Conservation (phyloP, 2,888 invertebrate species). For the Desoria tigrina region DNA sequence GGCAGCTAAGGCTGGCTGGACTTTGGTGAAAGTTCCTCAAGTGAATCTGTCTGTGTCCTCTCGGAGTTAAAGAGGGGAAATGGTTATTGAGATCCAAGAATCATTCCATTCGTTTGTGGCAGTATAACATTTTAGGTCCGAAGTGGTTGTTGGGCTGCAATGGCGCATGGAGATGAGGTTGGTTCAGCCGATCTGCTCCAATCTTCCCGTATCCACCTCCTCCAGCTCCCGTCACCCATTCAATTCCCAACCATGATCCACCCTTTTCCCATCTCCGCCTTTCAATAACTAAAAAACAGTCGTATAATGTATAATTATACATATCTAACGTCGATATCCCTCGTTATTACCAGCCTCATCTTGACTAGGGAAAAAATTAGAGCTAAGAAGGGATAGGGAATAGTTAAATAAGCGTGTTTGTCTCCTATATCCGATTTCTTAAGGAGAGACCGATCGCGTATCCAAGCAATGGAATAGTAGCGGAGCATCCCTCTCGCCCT, state of each 20-base stretch:
- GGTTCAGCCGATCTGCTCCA: constrained; percentile 22
- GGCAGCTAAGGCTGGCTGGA: constrained; percentile 41
- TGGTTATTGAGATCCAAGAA: background rate
- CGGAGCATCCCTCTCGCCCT: too few relatives aligned
- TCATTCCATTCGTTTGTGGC: background rate
- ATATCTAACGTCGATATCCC: too few relatives aligned
- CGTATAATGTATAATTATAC: background rate
- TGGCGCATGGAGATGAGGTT: constrained; percentile 41
- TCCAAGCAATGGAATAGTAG: too few relatives aligned
- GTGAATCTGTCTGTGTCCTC: constrained; percentile 13
- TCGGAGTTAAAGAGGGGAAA: too few relatives aligned
- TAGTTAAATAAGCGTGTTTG: too few relatives aligned
- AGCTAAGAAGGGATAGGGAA: too few relatives aligned
- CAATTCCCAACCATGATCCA: constrained; percentile 16
- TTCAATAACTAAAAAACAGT: constrained; percentile 19
- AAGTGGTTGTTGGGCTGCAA: constrained; percentile 24
- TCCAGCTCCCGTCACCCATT: constrained; percentile 29
- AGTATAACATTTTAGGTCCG: background rate
- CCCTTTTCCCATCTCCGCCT: constrained; percentile 17
- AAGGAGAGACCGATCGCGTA: too few relatives aligned
- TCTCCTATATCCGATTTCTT: too few relatives aligned
- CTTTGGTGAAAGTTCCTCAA: constrained; percentile 33
- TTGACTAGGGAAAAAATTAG: too few relatives aligned
- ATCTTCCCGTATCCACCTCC: constrained; percentile 31
- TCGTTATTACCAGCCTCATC: too few relatives aligned